Percentiles rank a stretch among this genome's conserved stretches.
Conservation (phyloP, 1,140 invertebrate genomes). For the Lasioglossum baleicum region DNA sequence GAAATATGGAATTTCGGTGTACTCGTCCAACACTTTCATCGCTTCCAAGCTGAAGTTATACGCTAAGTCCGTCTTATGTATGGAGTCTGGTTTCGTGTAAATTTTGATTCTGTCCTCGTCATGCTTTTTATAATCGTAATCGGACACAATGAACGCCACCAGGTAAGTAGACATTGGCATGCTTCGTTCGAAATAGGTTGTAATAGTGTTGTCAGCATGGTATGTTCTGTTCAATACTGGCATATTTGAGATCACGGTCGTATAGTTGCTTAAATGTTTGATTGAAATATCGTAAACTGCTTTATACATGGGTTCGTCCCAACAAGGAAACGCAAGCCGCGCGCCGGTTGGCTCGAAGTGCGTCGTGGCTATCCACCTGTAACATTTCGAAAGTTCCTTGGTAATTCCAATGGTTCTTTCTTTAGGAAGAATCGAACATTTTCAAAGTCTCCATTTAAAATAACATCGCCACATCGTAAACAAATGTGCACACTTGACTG, state of each 20-base stretch:
- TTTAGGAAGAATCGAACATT: too few relatives aligned
- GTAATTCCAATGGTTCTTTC: too few relatives aligned
- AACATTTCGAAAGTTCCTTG: background rate
- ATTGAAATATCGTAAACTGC: slow-evolving; percentile 81
- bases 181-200: slow-evolving; percentile 58
- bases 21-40: slow-evolving; percentile 58
- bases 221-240: slow-evolving; percentile 20
- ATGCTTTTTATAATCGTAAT: too few relatives aligned
- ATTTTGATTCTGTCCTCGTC: too few relatives aligned
- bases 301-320: slow-evolving; percentile 86
- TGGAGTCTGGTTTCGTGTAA: too few relatives aligned
- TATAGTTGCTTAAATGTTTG: slow-evolving; percentile 69
- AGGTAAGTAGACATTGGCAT: slow-evolving; percentile 87
- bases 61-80: too few relatives aligned
- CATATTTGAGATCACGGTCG: slow-evolving; percentile 78
- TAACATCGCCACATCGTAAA: too few relatives aligned
- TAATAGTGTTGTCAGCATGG: fast-evolving
- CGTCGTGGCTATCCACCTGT: slow-evolving; percentile 80
- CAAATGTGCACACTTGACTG: too few relatives aligned
- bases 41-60: slow-evolving; percentile 61
- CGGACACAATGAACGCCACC: too few relatives aligned
- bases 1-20: slow-evolving; percentile 49
- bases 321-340: slow-evolving; percentile 86
- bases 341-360: slow-evolving; percentile 87
- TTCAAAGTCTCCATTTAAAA: too few relatives aligned